Evolutionary conservation across 2,888 invertebrate genomes (phyloP), one percentile per base, ranked within the genome.

Genomic region (Yponomeuta plumbellus): DNA sequence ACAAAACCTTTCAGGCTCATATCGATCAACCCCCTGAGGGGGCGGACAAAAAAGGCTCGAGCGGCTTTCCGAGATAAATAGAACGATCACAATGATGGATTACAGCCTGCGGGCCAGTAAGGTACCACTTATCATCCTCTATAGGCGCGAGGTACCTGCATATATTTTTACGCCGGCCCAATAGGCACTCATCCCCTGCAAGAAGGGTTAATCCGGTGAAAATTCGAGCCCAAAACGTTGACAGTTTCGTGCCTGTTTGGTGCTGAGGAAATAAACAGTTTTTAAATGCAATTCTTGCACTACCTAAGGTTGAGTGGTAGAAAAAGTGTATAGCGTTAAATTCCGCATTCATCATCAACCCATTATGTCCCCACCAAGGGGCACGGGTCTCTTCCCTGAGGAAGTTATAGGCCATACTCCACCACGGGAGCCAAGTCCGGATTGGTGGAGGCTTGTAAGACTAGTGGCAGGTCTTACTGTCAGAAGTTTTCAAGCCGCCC

Each of bases 81-180:
- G 86, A 87, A 87, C 84, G 76, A 87, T 86, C 88, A 84, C 81
- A 75, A 84, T 90, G 89, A 90, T 89, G 83, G 88, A 90, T 90
- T 81, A 83, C 80, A 75, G 77, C 78, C 81, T 76, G 77, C 75
- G 77, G 80, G 61, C 11, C 13, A 59, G 59, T 11, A 59, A 59
- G 59, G 59, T 62, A 52, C 20, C 64, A 64, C 68, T 68, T 67
- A 65, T 68, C 67, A 67, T 68, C 65, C 68, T 63, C 44, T 52
- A 17, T 52, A 17, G 44, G 13, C 44, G 13, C 44, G 44, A 44
- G 64, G 66, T 57, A 65, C n/a, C n/a, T n/a, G n/a, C 34, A 66
- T 64, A 17, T 52, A 17, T 52, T 52, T 52, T 52, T 52, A 4
- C 44, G 44, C 44, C 44, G 17, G 44, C 5, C 44, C 17, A 17